Percentiles rank a stretch among this genome's conserved stretches.
These are phyloP conservation scores for Redunca redunca DNA, from an alignment of 2,113 vertebrate genomes.

Conservation along the genomic window DNA sequence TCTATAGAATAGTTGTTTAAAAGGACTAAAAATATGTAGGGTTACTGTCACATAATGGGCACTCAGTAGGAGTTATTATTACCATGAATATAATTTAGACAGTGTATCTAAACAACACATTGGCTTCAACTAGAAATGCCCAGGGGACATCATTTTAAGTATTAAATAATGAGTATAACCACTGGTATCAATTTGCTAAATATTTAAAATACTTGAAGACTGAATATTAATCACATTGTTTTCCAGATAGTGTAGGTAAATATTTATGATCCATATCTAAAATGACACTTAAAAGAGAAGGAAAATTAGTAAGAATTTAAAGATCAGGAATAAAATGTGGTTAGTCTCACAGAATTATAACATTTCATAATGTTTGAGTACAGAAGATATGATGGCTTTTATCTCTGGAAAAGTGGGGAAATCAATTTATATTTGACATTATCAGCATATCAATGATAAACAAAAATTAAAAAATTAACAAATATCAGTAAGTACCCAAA, in stretches of 20 bases:
- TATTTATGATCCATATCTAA: neutral
- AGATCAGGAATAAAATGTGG: neutral
- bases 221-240: neutral
- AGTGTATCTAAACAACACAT: neutral
- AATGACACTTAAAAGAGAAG: neutral
- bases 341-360: neutral
- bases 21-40: neutral
- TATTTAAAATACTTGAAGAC: slow-evolving; percentile 1
- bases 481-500: neutral
- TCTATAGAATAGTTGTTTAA: neutral
- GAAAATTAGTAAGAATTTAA: neutral
- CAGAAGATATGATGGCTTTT: neutral
- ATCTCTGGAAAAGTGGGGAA: neutral
- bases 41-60: neutral
- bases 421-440: neutral
- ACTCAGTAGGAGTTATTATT: neutral
- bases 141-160: neutral
- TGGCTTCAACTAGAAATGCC: neutral
- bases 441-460: neutral
- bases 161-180: neutral
- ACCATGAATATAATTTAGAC: neutral
- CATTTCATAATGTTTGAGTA: neutral
- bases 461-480: neutral
- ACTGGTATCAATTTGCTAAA: neutral
- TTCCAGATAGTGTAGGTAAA: neutral